phyloP scores from a whole-genome alignment of 2,888 invertebrate species.

The Caenorhabditis uteleia region DNA sequence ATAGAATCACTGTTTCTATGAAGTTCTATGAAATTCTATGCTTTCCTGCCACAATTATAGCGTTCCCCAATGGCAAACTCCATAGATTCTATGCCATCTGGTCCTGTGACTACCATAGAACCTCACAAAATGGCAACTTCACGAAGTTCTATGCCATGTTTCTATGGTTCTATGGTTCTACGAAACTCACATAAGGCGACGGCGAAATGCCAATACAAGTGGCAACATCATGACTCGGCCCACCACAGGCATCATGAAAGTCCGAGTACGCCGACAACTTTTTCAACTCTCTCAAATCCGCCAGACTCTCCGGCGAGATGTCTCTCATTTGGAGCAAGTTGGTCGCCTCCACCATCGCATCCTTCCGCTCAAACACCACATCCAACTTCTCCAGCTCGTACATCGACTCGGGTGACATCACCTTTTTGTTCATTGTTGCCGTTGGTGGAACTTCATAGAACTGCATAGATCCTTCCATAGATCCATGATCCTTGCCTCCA shows the following conservation, averaged over 20 bases:
- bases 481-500: not conserved
- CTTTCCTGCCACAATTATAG: no score
- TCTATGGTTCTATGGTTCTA: no score
- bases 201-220: conserved; percentile 26
- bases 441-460: not conserved
- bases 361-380: conserved; percentile 11
- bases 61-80: no score
- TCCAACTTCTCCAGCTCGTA: conserved; percentile 18
- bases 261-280: conserved; percentile 23
- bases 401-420: conserved; percentile 26
- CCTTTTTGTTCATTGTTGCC: conserved; percentile 23
- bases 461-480: not conserved
- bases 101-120: no score
- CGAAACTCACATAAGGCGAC: not conserved
- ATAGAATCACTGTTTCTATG: no score
- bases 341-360: not conserved
- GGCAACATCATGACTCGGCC: conserved; percentile 15
- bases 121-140: no score
- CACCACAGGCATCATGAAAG: not conserved
- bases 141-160: no score
- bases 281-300: conserved; percentile 25
- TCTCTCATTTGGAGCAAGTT: conserved; percentile 18
- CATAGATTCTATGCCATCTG: no score
- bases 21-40: no score
- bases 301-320: conserved; percentile 19